Evolutionary conservation across 2,797 vertebrate species (phyloP).

Genomic region (Syndactyla subalaris): DNA sequence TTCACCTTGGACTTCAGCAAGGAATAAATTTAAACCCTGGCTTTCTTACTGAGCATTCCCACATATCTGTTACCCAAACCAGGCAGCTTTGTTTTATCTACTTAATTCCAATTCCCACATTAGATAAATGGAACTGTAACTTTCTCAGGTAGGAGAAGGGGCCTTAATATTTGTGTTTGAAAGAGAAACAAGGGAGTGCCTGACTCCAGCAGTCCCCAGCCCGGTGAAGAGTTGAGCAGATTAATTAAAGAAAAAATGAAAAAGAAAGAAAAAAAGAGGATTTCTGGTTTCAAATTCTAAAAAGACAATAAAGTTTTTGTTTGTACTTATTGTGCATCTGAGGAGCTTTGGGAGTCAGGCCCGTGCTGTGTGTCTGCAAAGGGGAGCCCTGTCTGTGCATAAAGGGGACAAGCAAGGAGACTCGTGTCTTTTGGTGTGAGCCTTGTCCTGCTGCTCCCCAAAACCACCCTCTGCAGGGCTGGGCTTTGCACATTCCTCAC

Average conservation of each 20-base stretch:
- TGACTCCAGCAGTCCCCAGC: not conserved
- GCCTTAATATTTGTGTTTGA: not conserved
- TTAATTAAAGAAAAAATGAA: not conserved
- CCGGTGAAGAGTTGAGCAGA: not conserved
- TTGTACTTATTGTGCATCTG: accelerated
- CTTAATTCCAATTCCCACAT: not conserved
- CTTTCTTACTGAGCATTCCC: not conserved
- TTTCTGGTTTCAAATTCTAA: constrained; percentile 50
- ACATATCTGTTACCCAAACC: not conserved
- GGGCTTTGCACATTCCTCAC: not conserved
- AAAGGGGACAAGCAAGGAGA: not conserved
- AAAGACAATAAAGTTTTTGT: constrained; percentile 16
- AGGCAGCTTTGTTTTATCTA: not conserved
- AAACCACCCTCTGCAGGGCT: accelerated
- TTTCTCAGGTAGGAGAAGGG: not conserved
- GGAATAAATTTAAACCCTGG: not conserved
- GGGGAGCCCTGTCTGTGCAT: not conserved
- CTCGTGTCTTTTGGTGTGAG: accelerated
- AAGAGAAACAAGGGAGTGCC: not conserved
- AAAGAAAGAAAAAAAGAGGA: not conserved
- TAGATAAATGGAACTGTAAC: not conserved
- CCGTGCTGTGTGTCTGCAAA: accelerated
- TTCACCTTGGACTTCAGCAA: not conserved
- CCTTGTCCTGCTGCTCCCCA: not conserved
- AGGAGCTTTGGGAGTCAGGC: not conserved